phyloP scores from a whole-genome alignment of 2,113 vertebrate species.

The Elachura formosa region DNA sequence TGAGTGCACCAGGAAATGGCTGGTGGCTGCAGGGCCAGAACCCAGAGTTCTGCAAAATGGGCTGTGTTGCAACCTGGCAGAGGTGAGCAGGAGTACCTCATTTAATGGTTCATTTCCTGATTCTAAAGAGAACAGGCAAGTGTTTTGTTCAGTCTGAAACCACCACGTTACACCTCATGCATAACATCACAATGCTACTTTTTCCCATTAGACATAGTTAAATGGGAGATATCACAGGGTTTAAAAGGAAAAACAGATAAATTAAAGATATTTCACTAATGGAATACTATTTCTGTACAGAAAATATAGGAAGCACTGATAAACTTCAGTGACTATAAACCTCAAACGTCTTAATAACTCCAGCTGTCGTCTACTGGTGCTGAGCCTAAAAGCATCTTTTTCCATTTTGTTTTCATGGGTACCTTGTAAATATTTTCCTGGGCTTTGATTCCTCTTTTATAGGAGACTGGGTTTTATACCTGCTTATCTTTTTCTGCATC shows the following conservation, averaged over 20 bases:
- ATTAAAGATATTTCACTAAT: not conserved
- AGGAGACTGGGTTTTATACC: not conserved
- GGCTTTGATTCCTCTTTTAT: not conserved
- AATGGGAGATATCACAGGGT: not conserved
- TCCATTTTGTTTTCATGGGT: not conserved
- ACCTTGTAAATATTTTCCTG: not conserved
- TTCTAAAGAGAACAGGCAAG: not conserved
- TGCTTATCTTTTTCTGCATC: not conserved
- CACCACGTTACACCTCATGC: rapidly evolving
- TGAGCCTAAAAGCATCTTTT: not conserved
- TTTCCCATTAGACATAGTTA: not conserved
- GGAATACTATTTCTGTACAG: not conserved
- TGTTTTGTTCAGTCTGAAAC: not conserved
- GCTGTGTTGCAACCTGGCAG: not conserved
- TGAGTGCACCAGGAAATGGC: rapidly evolving
- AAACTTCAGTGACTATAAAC: not conserved
- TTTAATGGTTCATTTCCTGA: not conserved
- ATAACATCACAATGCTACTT: not conserved
- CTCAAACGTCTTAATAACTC: too few species aligned
- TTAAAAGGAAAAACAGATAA: not conserved
- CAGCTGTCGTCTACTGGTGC: not conserved
- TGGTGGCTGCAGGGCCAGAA: rapidly evolving
- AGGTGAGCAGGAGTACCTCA: not conserved
- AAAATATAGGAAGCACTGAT: not conserved
- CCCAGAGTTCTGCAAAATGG: not conserved